phyloP scores from a whole-genome alignment of 1,140 invertebrate genomes.

The Heliconius eleuchia region DNA sequence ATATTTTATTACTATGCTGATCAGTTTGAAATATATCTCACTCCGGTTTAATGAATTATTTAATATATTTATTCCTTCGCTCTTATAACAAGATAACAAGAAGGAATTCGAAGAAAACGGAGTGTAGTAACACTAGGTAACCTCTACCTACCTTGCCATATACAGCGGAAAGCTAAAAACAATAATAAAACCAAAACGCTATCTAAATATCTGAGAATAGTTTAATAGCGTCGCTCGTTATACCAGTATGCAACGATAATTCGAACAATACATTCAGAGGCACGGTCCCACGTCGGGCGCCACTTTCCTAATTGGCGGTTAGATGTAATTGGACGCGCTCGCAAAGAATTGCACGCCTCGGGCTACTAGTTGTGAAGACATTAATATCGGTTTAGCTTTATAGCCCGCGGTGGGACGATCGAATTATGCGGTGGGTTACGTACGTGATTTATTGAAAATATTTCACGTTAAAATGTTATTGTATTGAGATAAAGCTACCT shows the following conservation, averaged over 20 bases:
- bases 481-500: not conserved
- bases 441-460: constrained; percentile 29
- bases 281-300: constrained; percentile 59
- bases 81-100: not conserved
- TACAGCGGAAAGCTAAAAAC: not conserved
- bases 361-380: constrained; percentile 39
- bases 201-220: not conserved
- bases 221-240: constrained; percentile 1
- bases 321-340: constrained; percentile 52
- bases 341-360: constrained; percentile 39
- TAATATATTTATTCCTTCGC: not conserved
- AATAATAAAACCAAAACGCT: not conserved
- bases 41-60: not conserved
- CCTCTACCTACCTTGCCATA: not conserved
- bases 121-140: not conserved
- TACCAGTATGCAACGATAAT: constrained; percentile 37
- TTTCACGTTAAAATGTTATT: not conserved
- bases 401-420: constrained; percentile 27
- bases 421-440: constrained; percentile 22
- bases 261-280: constrained; percentile 53
- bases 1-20: not conserved
- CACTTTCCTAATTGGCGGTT: constrained; percentile 61
- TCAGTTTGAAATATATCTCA: not conserved
- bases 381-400: constrained; percentile 36
- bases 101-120: not conserved